Conservation (phyloP, 2,113 vertebrate species). For the Naja naja region DNA sequence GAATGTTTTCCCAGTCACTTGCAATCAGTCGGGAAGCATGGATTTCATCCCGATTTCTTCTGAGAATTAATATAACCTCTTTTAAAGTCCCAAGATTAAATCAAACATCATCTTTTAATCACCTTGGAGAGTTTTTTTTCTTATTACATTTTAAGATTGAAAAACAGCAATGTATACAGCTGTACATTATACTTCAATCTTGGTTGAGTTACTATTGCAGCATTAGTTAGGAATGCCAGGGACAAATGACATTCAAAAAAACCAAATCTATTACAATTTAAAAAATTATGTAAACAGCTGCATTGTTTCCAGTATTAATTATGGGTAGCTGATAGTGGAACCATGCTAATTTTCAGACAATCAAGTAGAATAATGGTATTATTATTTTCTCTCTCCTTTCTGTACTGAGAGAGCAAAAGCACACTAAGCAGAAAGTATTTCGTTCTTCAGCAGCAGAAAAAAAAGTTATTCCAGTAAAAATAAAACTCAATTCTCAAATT, state of each 20-base stretch:
- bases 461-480: background rate
- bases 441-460: background rate
- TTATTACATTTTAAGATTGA: background rate
- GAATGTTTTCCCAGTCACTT: background rate
- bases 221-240: background rate
- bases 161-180: background rate
- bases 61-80: background rate
- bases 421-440: background rate
- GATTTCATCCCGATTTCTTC: background rate
- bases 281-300: background rate
- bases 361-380: background rate
- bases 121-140: background rate
- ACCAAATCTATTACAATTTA: background rate
- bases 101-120: background rate
- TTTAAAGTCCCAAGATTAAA: background rate
- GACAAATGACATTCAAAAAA: slow-evolving; percentile 16
- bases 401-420: background rate
- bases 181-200: background rate
- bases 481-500: background rate
- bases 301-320: background rate
- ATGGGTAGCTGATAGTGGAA: background rate
- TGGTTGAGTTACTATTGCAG: background rate
- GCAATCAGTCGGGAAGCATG: background rate
- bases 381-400: background rate
- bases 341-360: background rate